Evolutionary conservation across 2,113 vertebrate genomes (phyloP).

Genomic region (Gnathonemus longibarbis): DNA sequence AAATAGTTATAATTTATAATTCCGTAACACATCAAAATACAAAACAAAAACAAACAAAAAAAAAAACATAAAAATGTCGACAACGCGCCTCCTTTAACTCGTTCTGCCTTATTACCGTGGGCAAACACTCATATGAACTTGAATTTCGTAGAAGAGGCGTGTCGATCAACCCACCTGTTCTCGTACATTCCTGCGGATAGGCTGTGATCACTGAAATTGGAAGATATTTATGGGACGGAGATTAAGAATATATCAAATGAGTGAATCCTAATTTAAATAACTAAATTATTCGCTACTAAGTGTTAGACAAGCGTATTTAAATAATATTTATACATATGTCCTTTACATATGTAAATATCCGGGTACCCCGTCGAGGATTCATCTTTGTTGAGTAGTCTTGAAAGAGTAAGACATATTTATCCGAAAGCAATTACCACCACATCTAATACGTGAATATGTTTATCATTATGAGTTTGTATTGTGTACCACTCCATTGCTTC

Average conservation of each 20-base stretch:
- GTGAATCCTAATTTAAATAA: not conserved
- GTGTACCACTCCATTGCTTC: not conserved
- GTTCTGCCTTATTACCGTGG: not conserved
- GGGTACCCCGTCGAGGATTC: not conserved
- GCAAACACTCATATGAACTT: not conserved
- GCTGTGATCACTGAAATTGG: not conserved
- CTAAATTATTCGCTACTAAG: not conserved
- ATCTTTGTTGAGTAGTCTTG: not conserved
- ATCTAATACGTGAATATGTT: not conserved
- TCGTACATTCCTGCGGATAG: not conserved
- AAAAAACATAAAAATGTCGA: too few species aligned
- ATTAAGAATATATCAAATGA: not conserved
- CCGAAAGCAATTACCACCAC: not conserved
- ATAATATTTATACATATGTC: not conserved
- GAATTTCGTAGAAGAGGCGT: not conserved
- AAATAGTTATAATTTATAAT: not conserved
- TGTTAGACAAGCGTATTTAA: not conserved
- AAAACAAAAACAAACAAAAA: not conserved
- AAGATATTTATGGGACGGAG: not conserved
- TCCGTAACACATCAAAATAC: not conserved
- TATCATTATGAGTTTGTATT: not conserved
- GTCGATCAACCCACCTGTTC: not conserved
- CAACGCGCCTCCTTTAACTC: not conserved
- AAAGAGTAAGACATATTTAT: not conserved
- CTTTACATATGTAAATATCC: not conserved